phyloP scores from a whole-genome alignment of 2,797 vertebrate genomes.

The Muraenolepis orangiensis region DNA sequence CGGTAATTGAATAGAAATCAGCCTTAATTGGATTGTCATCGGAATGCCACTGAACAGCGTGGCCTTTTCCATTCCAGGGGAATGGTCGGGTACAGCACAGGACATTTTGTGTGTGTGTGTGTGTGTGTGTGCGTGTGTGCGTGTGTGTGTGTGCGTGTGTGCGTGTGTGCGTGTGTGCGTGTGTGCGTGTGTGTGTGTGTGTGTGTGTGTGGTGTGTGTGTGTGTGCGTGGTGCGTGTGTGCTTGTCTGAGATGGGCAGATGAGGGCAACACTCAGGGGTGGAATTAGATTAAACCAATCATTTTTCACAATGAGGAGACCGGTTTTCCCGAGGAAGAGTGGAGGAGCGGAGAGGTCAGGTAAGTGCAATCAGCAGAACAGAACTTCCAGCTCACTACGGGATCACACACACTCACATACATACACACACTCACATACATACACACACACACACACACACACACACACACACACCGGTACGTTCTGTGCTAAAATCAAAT shows the following conservation, averaged over 20 bases:
- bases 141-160: conserved; percentile 1
- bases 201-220: conserved; percentile 28
- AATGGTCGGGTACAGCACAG: conserved; percentile 39
- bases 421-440: background rate
- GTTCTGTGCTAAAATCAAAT: background rate
- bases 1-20: conserved; percentile 71
- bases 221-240: conserved; percentile 5
- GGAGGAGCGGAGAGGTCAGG: background rate
- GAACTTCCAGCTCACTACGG: background rate
- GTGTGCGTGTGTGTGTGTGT: background rate
- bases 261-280: conserved; percentile 36
- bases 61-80: conserved; percentile 52
- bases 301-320: conserved; percentile 43
- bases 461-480: background rate
- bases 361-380: background rate
- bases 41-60: conserved; percentile 64
- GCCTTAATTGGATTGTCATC: conserved; percentile 69
- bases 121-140: background rate
- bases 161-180: background rate
- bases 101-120: conserved; percentile 24
- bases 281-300: conserved; percentile 62
- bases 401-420: background rate
- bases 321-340: background rate
- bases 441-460: background rate
- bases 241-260: conserved; percentile 38